A percentile compares a stretch with the other conserved stretches of the same genome.
phyloP scores from a whole-genome alignment of 2,797 vertebrate species.

The Acrossocheilus wenchowensis region DNA sequence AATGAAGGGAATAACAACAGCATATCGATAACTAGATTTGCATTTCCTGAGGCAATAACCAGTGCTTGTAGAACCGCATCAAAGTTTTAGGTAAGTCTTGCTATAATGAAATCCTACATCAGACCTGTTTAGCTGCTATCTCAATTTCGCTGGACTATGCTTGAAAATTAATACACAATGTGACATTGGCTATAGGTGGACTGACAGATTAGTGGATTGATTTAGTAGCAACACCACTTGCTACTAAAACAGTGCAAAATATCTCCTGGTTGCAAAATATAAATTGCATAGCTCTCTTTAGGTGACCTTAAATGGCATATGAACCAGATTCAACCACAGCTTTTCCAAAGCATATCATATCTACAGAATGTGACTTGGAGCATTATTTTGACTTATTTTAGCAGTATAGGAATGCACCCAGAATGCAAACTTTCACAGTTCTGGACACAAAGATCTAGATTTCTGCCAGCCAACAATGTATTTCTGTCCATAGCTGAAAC shows the following conservation, averaged over 20 bases:
- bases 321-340: not conserved
- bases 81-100: not conserved
- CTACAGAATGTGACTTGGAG: not conserved
- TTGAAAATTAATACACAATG: not conserved
- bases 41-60: not conserved
- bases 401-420: not conserved
- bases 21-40: slow-evolving; percentile 6
- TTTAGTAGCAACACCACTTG: not conserved
- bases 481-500: not conserved
- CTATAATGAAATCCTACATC: not conserved
- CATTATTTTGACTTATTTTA: no score
- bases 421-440: not conserved
- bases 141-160: not conserved
- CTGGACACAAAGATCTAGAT: not conserved
- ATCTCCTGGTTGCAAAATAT: not conserved
- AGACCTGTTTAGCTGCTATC: not conserved
- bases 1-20: not conserved
- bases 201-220: not conserved
- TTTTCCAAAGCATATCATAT: not conserved
- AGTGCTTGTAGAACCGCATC: not conserved
- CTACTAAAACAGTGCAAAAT: not conserved
- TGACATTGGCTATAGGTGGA: not conserved
- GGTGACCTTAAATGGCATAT: not conserved
- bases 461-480: slow-evolving; percentile 25
- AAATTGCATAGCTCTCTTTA: not conserved